Base-by-base conservation (phyloP, 2,888 invertebrate species). In the Conus canariensis region DNA sequence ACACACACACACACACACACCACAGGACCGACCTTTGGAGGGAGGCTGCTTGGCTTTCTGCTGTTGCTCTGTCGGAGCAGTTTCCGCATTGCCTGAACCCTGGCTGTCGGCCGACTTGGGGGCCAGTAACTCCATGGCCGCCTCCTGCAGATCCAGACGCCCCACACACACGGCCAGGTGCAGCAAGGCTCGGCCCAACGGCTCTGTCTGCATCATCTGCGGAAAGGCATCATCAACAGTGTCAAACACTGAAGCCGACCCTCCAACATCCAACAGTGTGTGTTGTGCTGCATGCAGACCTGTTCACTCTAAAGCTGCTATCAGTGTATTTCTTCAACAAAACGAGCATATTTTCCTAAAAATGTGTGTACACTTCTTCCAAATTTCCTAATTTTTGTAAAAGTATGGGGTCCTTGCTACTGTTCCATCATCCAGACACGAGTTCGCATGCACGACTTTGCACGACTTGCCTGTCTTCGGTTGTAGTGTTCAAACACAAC, bases 161-260 rank as follows among this genome's bases (percentile, higher is more conserved):
- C 94, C 93, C 88, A 94, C 92, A 92, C 95, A 95, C 59, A 95
- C 91, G 10, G 95, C 93, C 67, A 95, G 90, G 90, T 95, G 95
- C n/a, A 95, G 93, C 60, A 95, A 91, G 22, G 88, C 90, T 30
- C 90, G 90, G 1, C 92, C 93, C 19, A 95, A 70, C 0, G 91
- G 90, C 87, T 94, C 93, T 0, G 91, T 88, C 10, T 90, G 91
- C 56, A 95, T 77, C 12, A 82, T 64, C 67, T 86, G 30, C 9
- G 85, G 12, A n/a, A 10, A 14, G 25, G 2, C 30, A 83, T 45
- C 45, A 45, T 45, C 45, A 45, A 45, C 12, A 45, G n/a, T 82
- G 82, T 14, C 45, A 25, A 82, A 82, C 30, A 82, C 82, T 82
- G 82, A 82, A n/a, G 45, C 45, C 30, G 4, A 45, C 45, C 45